Base-by-base conservation (phyloP, 2,797 vertebrate genomes). In the Xiphophorus birchmanni region DNA sequence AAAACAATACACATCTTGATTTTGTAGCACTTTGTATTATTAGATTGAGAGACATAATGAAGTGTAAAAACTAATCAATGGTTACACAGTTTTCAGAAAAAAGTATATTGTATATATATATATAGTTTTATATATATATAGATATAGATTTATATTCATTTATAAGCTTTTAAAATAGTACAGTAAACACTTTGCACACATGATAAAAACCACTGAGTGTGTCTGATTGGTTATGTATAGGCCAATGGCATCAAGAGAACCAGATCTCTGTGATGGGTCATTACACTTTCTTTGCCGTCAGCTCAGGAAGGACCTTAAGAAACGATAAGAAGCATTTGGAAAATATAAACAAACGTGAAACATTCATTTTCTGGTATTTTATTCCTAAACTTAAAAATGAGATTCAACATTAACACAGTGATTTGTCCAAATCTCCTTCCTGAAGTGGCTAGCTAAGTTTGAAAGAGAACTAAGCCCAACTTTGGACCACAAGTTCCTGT, bases 141-240 rank as follows among this genome's bases (percentile, higher is more conserved):
- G 91, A 85, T 90, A 95, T 96, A 96, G 96, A 97, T 94, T 93
- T 95, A 93, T 95, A 93, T 95, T 94, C 91, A 95, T 97, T 96
- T 97, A 98, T 96, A 97, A 96, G 97, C 96, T 96, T 97, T 98
- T 97, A 97, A 99, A 98, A 98, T 97, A 98, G 97, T 97, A 99
- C 97, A 98, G 97, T 97, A 98, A 98, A 99, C 97, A 99, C 97
- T 97, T 98, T 97, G 96, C 97, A 99, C 97, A 99, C 97, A 97
- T 98, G 97, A 97, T 98, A 98, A 97, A 98, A 99, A 99, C 96
- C 98, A 99, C 97, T 97, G 96, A 97, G 97, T 97, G 97, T 97
- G 96, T 98, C 95, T 97, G 98, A 95, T 97, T 97, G 95, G 92
- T 93, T 93, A 92, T 96, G 94, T 96, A 95, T 96, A 96, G 96